Base-by-base conservation (phyloP, 2,113 vertebrate species). In the Sphaerodactylus townsendi region DNA sequence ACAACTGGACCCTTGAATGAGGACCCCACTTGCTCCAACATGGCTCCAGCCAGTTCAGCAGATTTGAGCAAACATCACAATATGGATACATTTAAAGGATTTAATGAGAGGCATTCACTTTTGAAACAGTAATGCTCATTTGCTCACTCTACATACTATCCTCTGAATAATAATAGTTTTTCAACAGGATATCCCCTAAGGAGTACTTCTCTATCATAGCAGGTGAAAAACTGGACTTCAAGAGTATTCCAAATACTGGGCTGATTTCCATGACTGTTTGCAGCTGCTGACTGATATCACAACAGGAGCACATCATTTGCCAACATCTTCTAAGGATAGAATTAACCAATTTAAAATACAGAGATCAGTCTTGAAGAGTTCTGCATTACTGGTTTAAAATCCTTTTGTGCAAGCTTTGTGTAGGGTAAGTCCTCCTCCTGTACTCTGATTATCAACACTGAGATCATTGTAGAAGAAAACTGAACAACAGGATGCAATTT, bases 401-500 rank as follows among this genome's bases (percentile, higher is more conserved):
- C 44, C 44, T 74, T 74, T 59, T 6, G 8, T 59, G 56, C 56
- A 19, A 59, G 21, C 25, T 59, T 25, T 59, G 56, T 19, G 14
- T 13, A 53, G 17, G 50, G 50, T 59, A 59, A 59, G 23, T 76
- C n/a, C 50, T 71, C 79, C 5, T 71, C 39, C 39, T 71, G 50
- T 71, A 59, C 2, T 53, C 15, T 30, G 13, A 37, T 53, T 70
- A 9, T 77, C 37, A 80, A 65, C 68, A 69, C 46, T 50, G 68
- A 33, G 50, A 69, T 50, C 48, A 30, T 37, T 37, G 41, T 7
- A 81, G 25, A 5, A 59, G 56, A 59, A 23, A 56, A 53, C 70
- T 25, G 68, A 71, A 68, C n/a, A 68, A 69, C 48, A 56, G 79
- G 79, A 81, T 41, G 71, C 59, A 71, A 59, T 37, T 71, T 81